Percentiles rank a stretch among this genome's conserved stretches.
Conservation (phyloP, 2,888 invertebrate genomes). For the Stomorhina lunata region DNA sequence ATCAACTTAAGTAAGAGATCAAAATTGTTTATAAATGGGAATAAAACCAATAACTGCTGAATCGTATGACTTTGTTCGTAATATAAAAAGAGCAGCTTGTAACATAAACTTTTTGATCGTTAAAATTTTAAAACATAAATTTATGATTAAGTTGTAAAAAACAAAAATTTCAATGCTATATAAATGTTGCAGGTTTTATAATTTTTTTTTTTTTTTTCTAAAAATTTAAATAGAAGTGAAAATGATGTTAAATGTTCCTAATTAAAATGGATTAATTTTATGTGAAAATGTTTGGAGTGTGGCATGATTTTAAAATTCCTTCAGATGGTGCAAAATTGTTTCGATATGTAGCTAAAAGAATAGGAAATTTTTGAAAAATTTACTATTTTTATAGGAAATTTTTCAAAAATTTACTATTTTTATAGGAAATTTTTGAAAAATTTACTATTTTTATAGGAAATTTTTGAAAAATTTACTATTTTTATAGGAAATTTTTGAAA, state of each 20-base stretch:
- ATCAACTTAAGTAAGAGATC: conserved; percentile 44
- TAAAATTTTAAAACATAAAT: conserved; percentile 68
- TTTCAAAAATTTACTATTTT: too few species aligned
- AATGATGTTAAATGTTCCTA: conserved; percentile 36
- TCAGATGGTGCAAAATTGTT: too few species aligned
- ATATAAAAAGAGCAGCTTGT: conserved; percentile 61
- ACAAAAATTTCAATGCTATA: conserved; percentile 49
- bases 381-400: too few species aligned
- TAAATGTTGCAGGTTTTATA: conserved; percentile 34
- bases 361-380: too few species aligned
- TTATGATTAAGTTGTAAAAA: conserved; percentile 66
- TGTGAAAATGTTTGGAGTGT: conserved; percentile 2
- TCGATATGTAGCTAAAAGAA: too few species aligned
- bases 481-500: too few species aligned
- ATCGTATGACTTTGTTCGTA: conserved; percentile 12
- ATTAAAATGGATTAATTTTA: conserved; percentile 40
- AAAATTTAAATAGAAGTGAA: conserved; percentile 35
- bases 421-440: too few species aligned
- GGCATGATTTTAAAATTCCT: too few species aligned
- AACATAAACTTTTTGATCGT: conserved; percentile 67
- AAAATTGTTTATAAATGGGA: conserved; percentile 11
- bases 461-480: too few species aligned
- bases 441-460: too few species aligned
- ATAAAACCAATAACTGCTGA: background rate
- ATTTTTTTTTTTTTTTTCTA: background rate